Evolutionary conservation across 2,113 vertebrate species (phyloP), one percentile per base, ranked within the genome.

Genomic region (Rafetus swinhoei): DNA sequence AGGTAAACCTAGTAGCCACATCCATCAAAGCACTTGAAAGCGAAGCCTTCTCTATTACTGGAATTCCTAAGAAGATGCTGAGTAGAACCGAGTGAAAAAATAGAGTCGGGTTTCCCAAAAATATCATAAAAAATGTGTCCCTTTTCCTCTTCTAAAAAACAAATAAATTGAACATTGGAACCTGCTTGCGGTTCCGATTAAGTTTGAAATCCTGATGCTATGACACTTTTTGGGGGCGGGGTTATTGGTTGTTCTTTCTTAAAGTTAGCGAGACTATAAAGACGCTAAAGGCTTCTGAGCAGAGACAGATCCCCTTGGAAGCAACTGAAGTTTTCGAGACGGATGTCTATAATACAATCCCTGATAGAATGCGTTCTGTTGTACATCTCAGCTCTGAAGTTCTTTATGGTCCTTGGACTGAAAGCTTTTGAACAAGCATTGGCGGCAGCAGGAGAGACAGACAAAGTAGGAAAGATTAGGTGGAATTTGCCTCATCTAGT

Each of bases 321-420:
- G 10, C 74, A 54, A 6, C 27, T 65, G n/a, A 18, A 4, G 32
- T n/a, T 15, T n/a, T 50, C 81, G 21, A 18, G 7, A 89, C 24
- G n/a, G 55, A 45, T 76, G 55, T n/a, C 9, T 0, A 0, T 45
- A 45, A 45, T 54, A 10, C n/a, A 0, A 0, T 2, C 2, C 0
- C 0, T 50, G 45, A 57, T 56, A 94, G 57, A 81, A 62, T 32
- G 79, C 6, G 18, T 82, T 88, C 22, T 32, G n/a, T 19, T 53
- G 65, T 35, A 25, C 2, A 5, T 56, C 27, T 79, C 16, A 3
- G 65, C 57, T 50, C 52, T 52, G 82, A 39, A 59, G 12, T 59
- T 86, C 83, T 65, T 80, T 9, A 9, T 59, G 18, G 1, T 3
- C 3, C 59, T 56, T 21, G 25, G 52, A 27, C 77, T 76, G 88